These are phyloP conservation scores for Acanthurus leucopareius DNA, from an alignment of 2,797 vertebrate genomes.

Conservation along the genomic window DNA sequence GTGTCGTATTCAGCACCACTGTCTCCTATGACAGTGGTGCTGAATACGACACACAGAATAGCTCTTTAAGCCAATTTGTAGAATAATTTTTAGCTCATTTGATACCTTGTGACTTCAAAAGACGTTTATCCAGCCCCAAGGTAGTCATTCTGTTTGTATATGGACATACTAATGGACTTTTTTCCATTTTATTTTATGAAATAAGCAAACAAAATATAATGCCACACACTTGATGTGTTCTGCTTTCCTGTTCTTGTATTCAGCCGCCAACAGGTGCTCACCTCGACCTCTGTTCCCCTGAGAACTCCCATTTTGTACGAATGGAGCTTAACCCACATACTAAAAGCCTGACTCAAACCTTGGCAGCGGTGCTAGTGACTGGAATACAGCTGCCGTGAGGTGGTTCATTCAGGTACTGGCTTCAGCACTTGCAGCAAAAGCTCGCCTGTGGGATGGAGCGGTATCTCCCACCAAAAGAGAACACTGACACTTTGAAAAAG, in stretches of 20 bases:
- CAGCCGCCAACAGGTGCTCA: background rate
- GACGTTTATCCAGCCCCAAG: too few relatives aligned
- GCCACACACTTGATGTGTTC: background rate
- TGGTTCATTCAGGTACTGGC: slow-evolving; percentile 15
- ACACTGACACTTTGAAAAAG: slow-evolving; percentile 5
- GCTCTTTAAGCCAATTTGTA: too few relatives aligned
- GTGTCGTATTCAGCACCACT: too few relatives aligned
- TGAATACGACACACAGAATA: too few relatives aligned
- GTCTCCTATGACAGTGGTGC: too few relatives aligned
- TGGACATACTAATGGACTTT: too few relatives aligned
- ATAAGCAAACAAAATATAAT: too few relatives aligned
- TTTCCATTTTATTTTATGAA: too few relatives aligned
- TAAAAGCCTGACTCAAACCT: slow-evolving; percentile 21
- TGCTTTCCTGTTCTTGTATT: background rate
- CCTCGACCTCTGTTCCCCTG: background rate
- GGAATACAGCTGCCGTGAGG: slow-evolving; percentile 4
- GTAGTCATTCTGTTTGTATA: too few relatives aligned
- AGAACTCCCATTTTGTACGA: background rate
- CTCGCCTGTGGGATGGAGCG: slow-evolving; percentile 10
- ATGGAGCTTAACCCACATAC: slow-evolving; percentile 22
- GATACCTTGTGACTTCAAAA: too few relatives aligned
- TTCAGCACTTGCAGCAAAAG: slow-evolving; percentile 7
- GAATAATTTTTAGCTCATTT: too few relatives aligned
- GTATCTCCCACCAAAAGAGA: slow-evolving; percentile 2
- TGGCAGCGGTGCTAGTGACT: background rate